Percentiles rank a stretch among this genome's conserved stretches.
Conservation (phyloP, 2,888 invertebrate species). For the Chloroclystis v-ata region DNA sequence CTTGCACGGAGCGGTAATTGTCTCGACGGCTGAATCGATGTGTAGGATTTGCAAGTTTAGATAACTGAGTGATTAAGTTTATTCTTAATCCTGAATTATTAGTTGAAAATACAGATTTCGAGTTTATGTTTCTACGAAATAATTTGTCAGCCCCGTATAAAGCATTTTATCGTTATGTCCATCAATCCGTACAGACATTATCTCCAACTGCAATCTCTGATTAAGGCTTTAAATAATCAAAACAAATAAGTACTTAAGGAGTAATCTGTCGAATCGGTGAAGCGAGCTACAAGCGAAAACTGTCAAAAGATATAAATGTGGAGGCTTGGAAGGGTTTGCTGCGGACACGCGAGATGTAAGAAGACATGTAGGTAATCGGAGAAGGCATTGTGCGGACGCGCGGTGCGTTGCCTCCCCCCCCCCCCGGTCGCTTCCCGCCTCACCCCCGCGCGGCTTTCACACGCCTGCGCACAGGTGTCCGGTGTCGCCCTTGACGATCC, state of each 20-base stretch:
- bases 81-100: not conserved
- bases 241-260: conserved; percentile 27
- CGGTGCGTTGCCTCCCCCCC: conserved; percentile 63
- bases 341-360: conserved; percentile 63
- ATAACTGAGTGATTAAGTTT: conserved; percentile 9
- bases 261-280: conserved; percentile 50
- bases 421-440: conserved; percentile 27
- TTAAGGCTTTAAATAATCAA: conserved; percentile 24
- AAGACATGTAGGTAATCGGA: conserved; percentile 72
- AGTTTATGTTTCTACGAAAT: too few relatives aligned
- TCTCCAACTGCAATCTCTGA: conserved; percentile 19
- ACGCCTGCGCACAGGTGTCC: conserved; percentile 75
- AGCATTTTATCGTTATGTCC: conserved; percentile 9
- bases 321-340: conserved; percentile 45
- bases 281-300: conserved; percentile 57
- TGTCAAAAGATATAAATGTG: conserved; percentile 66
- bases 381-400: conserved; percentile 72
- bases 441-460: conserved; percentile 58
- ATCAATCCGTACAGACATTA: conserved; percentile 11
- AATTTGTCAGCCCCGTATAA: too few relatives aligned
- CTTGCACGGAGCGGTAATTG: conserved; percentile 22
- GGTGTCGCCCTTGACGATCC: conserved; percentile 73
- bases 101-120: too few relatives aligned
- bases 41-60: conserved; percentile 22
- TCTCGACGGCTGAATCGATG: conserved; percentile 13